These are phyloP conservation scores for Nannospalax galili DNA, from an alignment of 2,113 vertebrate species.

Conservation along the genomic window DNA sequence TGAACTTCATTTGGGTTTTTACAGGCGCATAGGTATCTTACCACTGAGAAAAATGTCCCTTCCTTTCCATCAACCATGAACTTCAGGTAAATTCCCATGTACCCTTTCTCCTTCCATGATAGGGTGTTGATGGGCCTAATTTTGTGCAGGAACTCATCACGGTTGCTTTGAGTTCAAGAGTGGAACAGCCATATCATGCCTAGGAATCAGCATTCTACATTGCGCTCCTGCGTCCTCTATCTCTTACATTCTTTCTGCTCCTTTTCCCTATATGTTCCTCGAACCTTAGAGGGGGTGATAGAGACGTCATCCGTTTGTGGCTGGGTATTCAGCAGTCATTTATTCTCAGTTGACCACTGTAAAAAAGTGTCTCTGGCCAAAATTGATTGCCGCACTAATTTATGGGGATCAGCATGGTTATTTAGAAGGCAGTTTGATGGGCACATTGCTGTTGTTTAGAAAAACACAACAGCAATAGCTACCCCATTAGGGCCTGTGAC, in stretches of 20 bases:
- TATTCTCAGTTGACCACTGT: neutral
- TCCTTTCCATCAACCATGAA: neutral
- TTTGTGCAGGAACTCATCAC: neutral
- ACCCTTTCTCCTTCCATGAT: neutral
- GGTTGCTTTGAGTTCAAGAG: neutral
- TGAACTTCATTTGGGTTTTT: neutral
- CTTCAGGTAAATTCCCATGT: too few species aligned
- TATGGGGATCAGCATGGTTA: neutral
- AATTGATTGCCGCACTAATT: neutral
- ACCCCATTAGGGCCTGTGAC: neutral
- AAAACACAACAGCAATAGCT: neutral
- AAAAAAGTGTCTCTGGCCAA: neutral
- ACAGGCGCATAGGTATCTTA: neutral
- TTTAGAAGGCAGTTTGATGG: neutral
- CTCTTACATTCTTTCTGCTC: neutral
- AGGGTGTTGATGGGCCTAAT: neutral
- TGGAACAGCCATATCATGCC: neutral
- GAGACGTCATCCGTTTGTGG: neutral
- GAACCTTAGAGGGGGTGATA: neutral
- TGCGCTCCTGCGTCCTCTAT: too few species aligned
- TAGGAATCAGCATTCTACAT: neutral
- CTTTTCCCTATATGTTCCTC: neutral
- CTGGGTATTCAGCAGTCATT: neutral
- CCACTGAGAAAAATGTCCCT: too few species aligned
- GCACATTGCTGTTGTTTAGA: neutral